These are phyloP conservation scores for Cotesia chilonis DNA, from an alignment of 1,140 invertebrate genomes.

Conservation along the genomic window DNA sequence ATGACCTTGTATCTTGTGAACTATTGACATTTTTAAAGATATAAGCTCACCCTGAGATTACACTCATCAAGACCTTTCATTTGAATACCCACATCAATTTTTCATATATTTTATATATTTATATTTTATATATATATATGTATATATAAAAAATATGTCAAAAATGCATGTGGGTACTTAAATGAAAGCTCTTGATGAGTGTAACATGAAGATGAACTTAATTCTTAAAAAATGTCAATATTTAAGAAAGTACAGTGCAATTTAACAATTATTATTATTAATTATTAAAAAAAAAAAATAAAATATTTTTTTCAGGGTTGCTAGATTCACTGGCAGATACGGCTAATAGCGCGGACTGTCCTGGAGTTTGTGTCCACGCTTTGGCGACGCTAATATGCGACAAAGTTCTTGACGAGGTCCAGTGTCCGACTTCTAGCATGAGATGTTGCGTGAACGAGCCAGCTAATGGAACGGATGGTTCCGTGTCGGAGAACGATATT, in stretches of 20 bases:
- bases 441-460: conserved; percentile 82
- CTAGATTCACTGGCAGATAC: conserved; percentile 84
- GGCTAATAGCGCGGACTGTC: conserved; percentile 82
- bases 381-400: conserved; percentile 84
- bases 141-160: too few species aligned
- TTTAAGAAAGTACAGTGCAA: background rate
- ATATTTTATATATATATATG: too few species aligned
- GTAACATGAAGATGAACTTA: too few species aligned
- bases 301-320: conserved; percentile 70
- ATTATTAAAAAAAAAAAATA: too few species aligned
- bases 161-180: too few species aligned
- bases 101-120: too few species aligned
- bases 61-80: too few species aligned
- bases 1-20: too few species aligned
- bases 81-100: too few species aligned
- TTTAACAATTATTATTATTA: conserved; percentile 4
- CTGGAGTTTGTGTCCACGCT: conserved; percentile 84
- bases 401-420: conserved; percentile 81
- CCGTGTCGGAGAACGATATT: conserved; percentile 45
- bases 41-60: too few species aligned
- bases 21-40: too few species aligned
- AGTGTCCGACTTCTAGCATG: conserved; percentile 80
- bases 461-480: conserved; percentile 51
- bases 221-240: too few species aligned
- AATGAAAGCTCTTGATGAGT: background rate